These are phyloP conservation scores for Drosophila mulleri DNA, from an alignment of 2,888 invertebrate genomes.

Conservation along the genomic window DNA sequence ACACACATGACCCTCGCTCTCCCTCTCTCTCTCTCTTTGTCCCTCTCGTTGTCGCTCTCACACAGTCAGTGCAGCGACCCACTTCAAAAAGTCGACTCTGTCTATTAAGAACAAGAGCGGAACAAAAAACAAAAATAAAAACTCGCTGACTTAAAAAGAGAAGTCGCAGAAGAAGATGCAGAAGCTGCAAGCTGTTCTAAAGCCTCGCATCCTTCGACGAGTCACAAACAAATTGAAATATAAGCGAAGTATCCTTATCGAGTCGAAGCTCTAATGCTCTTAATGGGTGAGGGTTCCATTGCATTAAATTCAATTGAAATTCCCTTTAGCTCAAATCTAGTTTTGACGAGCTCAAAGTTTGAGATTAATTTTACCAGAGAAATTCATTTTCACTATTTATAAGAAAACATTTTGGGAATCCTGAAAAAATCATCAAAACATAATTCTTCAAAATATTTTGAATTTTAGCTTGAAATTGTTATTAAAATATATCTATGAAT, in stretches of 20 bases:
- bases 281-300: background rate
- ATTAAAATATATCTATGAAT: too few species aligned
- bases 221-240: conserved; percentile 58
- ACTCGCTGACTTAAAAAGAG: conserved; percentile 48
- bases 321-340: too few species aligned
- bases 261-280: conserved; percentile 13
- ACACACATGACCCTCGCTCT: conserved; percentile 17
- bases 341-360: too few species aligned
- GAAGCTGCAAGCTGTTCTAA: conserved; percentile 53
- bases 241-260: conserved; percentile 14
- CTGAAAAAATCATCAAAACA: too few species aligned
- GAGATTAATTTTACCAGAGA: too few species aligned
- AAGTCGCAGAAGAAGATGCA: conserved; percentile 39
- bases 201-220: conserved; percentile 11
- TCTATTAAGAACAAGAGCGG: conserved; percentile 57
- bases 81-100: conserved; percentile 65
- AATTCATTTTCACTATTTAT: too few species aligned
- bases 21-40: background rate
- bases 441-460: too few species aligned
- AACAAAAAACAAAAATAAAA: conserved; percentile 27
- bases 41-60: background rate
- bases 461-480: too few species aligned
- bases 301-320: background rate
- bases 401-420: too few species aligned
- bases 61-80: conserved; percentile 45